Percentiles rank a stretch among this genome's conserved stretches.
Conservation (phyloP, 30 jellyfish, hydroid and myxozoan genomes). For the Nemopilema nomurai region DNA sequence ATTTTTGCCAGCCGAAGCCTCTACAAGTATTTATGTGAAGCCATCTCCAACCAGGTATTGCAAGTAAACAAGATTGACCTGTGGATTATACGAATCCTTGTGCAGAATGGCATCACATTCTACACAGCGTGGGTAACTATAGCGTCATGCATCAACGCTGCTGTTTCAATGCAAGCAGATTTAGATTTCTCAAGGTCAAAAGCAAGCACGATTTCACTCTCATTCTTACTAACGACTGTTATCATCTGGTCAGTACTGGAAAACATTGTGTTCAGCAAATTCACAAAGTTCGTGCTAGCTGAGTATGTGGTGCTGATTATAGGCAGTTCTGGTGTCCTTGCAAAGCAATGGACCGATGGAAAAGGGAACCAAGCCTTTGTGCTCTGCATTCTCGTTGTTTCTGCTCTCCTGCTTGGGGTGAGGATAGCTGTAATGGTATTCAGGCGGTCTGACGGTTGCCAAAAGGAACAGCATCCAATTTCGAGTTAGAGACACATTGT, state of each 20-base stretch:
- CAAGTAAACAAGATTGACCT: slow-evolving; percentile 17
- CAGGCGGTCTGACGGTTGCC: neutral
- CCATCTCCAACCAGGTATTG: slow-evolving; percentile 8
- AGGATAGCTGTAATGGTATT: slow-evolving; percentile 4
- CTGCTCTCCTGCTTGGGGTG: slow-evolving; percentile 22
- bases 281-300: slow-evolving; percentile 4
- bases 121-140: slow-evolving; percentile 57
- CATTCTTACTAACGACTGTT: slow-evolving; percentile 32
- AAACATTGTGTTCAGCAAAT: slow-evolving; percentile 8
- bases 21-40: slow-evolving; percentile 19
- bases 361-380: slow-evolving; percentile 47
- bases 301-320: slow-evolving; percentile 41
- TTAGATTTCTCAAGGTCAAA: neutral
- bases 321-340: slow-evolving; percentile 34
- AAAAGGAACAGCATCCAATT: neutral
- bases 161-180: slow-evolving; percentile 24
- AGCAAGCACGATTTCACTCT: slow-evolving; percentile 44
- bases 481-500: neutral
- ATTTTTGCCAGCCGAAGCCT: slow-evolving; percentile 65
- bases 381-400: slow-evolving; percentile 28
- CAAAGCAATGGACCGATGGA: slow-evolving; percentile 64
- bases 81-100: slow-evolving; percentile 32
- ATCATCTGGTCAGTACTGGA: slow-evolving; percentile 62
- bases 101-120: slow-evolving; percentile 48
- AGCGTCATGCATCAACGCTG: slow-evolving; percentile 51